phyloP scores from a whole-genome alignment of 2,888 invertebrate species.

The Blastobasis adustella region DNA sequence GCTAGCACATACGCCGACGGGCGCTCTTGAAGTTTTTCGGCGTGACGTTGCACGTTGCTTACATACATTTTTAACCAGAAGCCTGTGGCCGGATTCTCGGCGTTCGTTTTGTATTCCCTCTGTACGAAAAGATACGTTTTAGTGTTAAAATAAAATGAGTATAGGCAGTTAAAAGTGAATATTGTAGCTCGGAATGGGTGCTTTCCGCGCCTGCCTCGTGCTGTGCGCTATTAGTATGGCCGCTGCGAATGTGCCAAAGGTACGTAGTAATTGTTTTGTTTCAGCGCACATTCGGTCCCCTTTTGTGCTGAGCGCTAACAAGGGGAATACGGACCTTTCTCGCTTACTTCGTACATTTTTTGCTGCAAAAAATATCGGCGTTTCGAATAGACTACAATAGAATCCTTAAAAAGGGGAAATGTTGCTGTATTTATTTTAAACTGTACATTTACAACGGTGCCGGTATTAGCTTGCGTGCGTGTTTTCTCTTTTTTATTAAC shows the following conservation, averaged over 20 bases:
- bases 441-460: too few species aligned
- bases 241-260: conserved; percentile 26
- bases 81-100: conserved; percentile 29
- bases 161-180: conserved; percentile 43
- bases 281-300: background rate
- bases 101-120: conserved; percentile 23
- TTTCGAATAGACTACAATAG: too few species aligned
- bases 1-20: background rate
- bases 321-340: too few species aligned
- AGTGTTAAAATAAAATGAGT: conserved; percentile 42
- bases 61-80: conserved; percentile 8
- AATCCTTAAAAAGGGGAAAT: too few species aligned
- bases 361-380: too few species aligned
- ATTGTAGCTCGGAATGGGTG: conserved; percentile 37
- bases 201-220: conserved; percentile 22
- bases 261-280: conserved; percentile 35
- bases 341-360: too few species aligned
- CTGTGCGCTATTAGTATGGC: conserved; percentile 19
- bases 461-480: too few species aligned
- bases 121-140: conserved; percentile 24
- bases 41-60: background rate
- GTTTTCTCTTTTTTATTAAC: too few species aligned
- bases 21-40: conserved; percentile 2
- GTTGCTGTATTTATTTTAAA: too few species aligned
- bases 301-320: too few species aligned